Base-by-base conservation (phyloP, 2,113 vertebrate species). In the Xiphorhynchus elegans region DNA sequence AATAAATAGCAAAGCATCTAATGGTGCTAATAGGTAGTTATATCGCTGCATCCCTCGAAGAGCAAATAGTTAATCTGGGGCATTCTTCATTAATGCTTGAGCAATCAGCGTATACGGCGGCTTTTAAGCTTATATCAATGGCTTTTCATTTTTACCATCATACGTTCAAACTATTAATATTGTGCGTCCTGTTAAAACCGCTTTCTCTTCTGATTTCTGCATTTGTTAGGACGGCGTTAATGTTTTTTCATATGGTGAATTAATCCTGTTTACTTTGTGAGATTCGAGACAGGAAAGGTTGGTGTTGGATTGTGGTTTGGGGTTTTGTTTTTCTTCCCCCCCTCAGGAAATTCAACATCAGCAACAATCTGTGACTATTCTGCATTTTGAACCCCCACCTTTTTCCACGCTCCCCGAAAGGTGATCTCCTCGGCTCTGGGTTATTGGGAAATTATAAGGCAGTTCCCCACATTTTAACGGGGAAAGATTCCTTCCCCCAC, bases 31-130 rank as follows among this genome's bases (percentile, higher is more conserved):
- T 73, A 96, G 79, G 92, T n/a, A 95, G 94, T 92, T 89, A 62
- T 90, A 93, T 93, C 35, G 63, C 59, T 56, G 17, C 94, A 77
- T 93, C 87, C 53, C 84, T 92, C 76, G 92, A 95, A 92, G 86
- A 95, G 96, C 68, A 96, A 96, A 74, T 75, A 95, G 87, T 95
- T 97, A 96, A 96, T 92, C 53, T 94, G 89, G 63, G 67, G 92
- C 93, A 96, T 95, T 93, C 87, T 97, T 96, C 94, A 95, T 94
- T 97, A 97, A 94, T 94, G 92, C 87, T 97, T 84, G 97, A 95
- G 92, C 88, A 95, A 96, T 94, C 90, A 95, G 92, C 93, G 42
- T 39, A 50, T 77, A 89, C 72, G 89, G 93, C n/a, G 31, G 94
- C 87, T 92, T 91, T 75, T 90, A 85, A 96, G 87, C 56, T 52